Conservation (phyloP, 2,113 vertebrate species). For the Corapipo altera region DNA sequence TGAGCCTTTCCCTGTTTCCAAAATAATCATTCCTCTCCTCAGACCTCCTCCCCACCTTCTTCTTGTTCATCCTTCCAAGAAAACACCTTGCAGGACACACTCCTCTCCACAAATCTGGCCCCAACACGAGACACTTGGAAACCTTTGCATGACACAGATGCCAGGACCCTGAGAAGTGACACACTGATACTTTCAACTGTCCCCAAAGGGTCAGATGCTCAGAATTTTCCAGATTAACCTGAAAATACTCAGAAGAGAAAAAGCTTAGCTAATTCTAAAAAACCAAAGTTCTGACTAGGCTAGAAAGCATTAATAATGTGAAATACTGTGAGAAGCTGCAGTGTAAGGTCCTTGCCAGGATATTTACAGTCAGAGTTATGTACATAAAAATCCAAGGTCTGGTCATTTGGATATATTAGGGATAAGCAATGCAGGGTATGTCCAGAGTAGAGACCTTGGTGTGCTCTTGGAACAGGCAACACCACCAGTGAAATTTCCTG, state of each 20-base stretch:
- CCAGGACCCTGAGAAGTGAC: background rate
- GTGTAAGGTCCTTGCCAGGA: background rate
- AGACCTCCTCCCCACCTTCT: background rate
- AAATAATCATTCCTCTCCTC: background rate
- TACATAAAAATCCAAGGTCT: background rate
- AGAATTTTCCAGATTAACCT: background rate
- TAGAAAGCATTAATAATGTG: background rate
- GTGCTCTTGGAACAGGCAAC: background rate
- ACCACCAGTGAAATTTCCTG: background rate
- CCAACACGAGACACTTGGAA: rapidly evolving
- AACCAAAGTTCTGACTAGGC: background rate
- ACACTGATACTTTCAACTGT: background rate
- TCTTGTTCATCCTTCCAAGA: background rate
- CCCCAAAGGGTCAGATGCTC: background rate
- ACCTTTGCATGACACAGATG: background rate
- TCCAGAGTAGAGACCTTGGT: rapidly evolving
- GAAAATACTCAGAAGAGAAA: background rate
- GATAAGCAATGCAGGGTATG: background rate
- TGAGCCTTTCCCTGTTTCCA: background rate
- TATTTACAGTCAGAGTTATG: background rate
- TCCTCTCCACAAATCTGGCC: background rate
- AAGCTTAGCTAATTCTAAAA: background rate
- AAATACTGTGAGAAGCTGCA: background rate
- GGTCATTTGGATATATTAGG: background rate
- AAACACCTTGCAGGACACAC: background rate